Evolutionary conservation across 2,113 vertebrate genomes (phyloP), one percentile per base, ranked within the genome.

Genomic region (Megalops atlanticus): DNA sequence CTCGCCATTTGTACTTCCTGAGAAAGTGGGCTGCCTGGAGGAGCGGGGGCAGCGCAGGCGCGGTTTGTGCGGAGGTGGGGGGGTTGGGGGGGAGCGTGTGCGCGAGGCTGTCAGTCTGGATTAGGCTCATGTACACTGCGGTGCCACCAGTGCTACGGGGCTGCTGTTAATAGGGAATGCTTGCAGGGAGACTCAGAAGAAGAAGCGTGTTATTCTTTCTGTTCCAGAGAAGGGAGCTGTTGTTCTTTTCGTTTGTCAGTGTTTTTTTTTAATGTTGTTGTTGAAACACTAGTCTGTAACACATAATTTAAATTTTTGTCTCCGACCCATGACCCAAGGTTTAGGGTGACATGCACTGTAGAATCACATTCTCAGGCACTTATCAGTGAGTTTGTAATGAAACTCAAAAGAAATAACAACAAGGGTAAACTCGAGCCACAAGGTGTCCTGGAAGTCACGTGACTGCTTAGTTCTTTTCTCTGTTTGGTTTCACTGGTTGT

Each of bases 81-180:
- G 89, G n/a, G n/a, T n/a, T n/a, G n/a, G n/a, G n/a, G n/a, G n/a
- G n/a, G n/a, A n/a, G n/a, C n/a, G n/a, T n/a, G 89, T 92, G 87
- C 87, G 85, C 87, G 89, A 92, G 92, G 88, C 88, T 91, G 93
- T 93, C 92, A 92, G 89, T 85, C 89, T 91, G 91, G 88, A 93
- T 93, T 92, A 92, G 83, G 87, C 88, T 94, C 92, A 92, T 89
- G 86, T 86, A 80, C 88, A 88, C 90, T 92, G 92, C 93, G 91
- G 89, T 78, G 76, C 87, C 86, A 85, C 87, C 86, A 79, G 79
- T 74, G 82, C 84, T 87, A 82, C 86, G 78, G n/a, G 84, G 78
- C 86, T 84, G 82, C 79, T 80, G 80, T 86, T 86, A 83, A 87
- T 86, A n/a, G 86, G 81, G 84, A 87, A 87, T 87, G 76, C n/a